phyloP scores from a whole-genome alignment of 2,888 invertebrate genomes.

The Eubasilissa splendida region DNA sequence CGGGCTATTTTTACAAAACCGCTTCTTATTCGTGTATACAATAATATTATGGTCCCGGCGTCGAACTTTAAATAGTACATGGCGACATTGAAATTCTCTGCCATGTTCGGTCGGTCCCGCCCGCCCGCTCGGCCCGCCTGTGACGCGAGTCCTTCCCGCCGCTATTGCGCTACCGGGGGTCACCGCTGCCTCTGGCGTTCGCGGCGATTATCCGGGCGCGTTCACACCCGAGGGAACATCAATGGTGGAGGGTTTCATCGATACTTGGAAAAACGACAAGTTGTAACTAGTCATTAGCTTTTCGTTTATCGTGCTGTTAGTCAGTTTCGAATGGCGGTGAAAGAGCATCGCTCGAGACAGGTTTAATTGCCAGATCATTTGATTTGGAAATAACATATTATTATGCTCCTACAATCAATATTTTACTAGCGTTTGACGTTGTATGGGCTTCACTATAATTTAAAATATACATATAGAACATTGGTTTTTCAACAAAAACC shows the following conservation, averaged over 20 bases:
- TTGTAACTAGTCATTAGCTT: conserved; percentile 30
- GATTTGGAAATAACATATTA: no score
- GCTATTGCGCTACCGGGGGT: neutral
- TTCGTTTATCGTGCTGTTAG: conserved; percentile 3
- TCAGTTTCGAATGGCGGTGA: neutral
- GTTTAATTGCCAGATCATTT: neutral
- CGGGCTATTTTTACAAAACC: conserved; percentile 9
- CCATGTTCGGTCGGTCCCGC: neutral
- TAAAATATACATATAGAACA: no score
- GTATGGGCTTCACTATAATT: no score
- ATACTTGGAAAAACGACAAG: neutral
- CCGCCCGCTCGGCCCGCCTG: neutral
- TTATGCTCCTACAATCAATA: no score
- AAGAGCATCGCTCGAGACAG: neutral
- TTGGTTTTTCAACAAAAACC: no score
- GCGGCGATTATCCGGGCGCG: conserved; percentile 8
- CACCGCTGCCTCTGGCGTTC: neutral
- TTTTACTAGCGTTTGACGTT: no score
- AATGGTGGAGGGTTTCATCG: neutral
- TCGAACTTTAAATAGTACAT: conserved; percentile 13
- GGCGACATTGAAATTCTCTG: conserved; percentile 32
- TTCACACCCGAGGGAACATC: conserved; percentile 30
- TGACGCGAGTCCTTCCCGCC: neutral
- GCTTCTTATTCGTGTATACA: neutral
- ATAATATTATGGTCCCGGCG: neutral